Base-by-base conservation (phyloP, 2,888 invertebrate genomes). In the Strigamia crassipes region DNA sequence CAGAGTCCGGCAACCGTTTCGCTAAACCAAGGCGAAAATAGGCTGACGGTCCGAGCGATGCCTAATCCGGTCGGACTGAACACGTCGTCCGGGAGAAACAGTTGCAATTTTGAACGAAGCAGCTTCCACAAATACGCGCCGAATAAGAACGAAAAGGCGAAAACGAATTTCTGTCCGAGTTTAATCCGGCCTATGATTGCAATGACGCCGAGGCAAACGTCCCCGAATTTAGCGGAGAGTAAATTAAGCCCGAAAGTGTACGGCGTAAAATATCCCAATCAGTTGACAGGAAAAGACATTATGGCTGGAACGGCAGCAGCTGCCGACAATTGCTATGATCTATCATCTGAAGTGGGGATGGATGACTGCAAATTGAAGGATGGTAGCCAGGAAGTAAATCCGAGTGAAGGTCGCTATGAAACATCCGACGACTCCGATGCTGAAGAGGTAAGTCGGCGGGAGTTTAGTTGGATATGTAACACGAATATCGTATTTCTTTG, bases 201-300 rank as follows among this genome's bases (percentile, higher is more conserved):
- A 0, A 31, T 81, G 5, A 51, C 41, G 34, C 77, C 51, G n/a
- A 46, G 34, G 3, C 23, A 82, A 15, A 82, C 83, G 56, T 83
- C 83, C n/a, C 83, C 83, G 8, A 56, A 84, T 18, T 83, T 83
- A 34, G 34, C 9, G 1, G 41, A 41, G 21, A 89, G 91, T 84
- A 92, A 92, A 86, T 87, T 92, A 18, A 92, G 92, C 85, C 92
- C 92, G 0, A 92, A 92, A 88, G 92, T 92, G 41, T 92, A 91
- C 86, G 89, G 90, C n/a, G 85, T 89, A 87, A 90, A 0, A 86
- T 85, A 51, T 42, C 82, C 82, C 10, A 78, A 21, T 18, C 38
- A 78, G 78, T 5, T 42, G 21, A 41, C 42, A 6, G 42, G 38
- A 78, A 38, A 78, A 38, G 80, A 78, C 9, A 34, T 82, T 41